Base-by-base conservation (phyloP, 1,140 invertebrate genomes). In the Cepaea nemoralis region DNA sequence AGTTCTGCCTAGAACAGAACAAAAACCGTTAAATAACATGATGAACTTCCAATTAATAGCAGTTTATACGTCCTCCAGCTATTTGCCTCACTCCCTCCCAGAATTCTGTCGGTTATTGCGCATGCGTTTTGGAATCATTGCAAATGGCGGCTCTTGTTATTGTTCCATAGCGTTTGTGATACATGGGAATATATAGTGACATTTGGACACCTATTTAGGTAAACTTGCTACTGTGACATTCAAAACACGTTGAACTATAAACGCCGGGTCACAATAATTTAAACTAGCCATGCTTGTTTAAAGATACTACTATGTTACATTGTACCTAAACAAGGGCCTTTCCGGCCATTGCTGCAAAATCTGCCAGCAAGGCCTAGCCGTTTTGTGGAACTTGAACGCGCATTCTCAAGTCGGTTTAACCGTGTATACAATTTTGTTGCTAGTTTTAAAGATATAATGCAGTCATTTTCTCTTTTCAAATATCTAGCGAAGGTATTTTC, bases 91-190 rank as follows among this genome's bases (percentile, higher is more conserved):
- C 81, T 87, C 85, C 81, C 81, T 88, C 88, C 88, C 88, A 88
- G 84, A 87, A 87, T 86, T 87, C 88, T 84, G 75, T 81, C 42
- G 77, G 39, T 75, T 59, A 81, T 82, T 93, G 93, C 93, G 93
- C 93, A 94, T 94, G 94, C 93, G 93, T 93, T 92, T 92, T 93
- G 90, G 85, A 90, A 90, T 92, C 92, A 94, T 94, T 94, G 94
- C 94, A 95, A 94, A 95, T 95, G 94, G 94, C 94, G 94, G 93
- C 93, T 92, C 93, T 94, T 94, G 94, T 94, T 94, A 94, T 94
- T 94, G 94, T 94, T 94, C 93, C 92, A 94, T 94, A 93, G 93
- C 93, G 93, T 94, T 93, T 92, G 92, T 92, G 92, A 94, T 92
- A 93, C 92, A 92, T 92, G 92, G 92, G 91, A 92, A 93, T 93